Evolutionary conservation across 2,113 vertebrate species (phyloP).

Genomic region (Balaeniceps rex): DNA sequence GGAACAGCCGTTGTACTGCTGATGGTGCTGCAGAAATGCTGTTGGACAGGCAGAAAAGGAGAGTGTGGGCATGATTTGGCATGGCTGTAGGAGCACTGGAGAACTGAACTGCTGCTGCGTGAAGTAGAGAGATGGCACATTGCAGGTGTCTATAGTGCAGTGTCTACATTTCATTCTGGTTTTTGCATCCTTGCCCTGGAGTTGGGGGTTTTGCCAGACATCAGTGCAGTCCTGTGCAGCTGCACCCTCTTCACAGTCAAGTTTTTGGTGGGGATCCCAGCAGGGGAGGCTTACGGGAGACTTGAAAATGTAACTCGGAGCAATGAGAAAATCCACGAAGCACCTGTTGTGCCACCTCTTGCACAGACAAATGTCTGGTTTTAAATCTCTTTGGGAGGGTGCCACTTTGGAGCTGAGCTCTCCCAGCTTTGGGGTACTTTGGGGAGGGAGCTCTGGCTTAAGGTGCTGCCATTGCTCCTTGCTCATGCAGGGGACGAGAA

Average conservation of each 20-base stretch:
- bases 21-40: neutral
- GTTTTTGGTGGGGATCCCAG: neutral
- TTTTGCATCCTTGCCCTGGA: neutral
- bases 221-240: neutral
- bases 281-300: neutral
- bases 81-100: neutral
- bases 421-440: neutral
- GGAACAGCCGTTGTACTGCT: accelerated
- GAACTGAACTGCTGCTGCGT: neutral
- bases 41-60: neutral
- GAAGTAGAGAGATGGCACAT: neutral
- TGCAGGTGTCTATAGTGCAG: neutral
- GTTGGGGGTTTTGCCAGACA: neutral
- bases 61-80: neutral
- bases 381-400: neutral
- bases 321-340: neutral
- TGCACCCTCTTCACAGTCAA: neutral
- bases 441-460: neutral
- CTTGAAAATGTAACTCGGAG: neutral
- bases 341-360: neutral
- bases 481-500: neutral
- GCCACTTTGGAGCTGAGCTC: neutral
- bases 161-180: neutral
- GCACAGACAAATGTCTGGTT: neutral
- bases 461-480: neutral